These are phyloP conservation scores for Bellardia pandia DNA, from an alignment of 2,888 invertebrate species.

Conservation along the genomic window DNA sequence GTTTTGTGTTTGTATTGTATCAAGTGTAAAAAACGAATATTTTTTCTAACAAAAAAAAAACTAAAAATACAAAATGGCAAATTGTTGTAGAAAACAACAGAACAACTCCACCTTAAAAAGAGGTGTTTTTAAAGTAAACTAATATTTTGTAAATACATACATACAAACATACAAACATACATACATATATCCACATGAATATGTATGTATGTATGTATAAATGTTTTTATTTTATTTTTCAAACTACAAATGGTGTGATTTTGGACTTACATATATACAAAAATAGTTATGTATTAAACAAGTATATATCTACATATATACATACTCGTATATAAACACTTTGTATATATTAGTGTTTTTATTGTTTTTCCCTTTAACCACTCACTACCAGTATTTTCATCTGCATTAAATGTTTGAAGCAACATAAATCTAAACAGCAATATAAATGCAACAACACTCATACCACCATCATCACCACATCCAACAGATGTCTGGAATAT, in stretches of 20 bases:
- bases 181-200: too few species aligned
- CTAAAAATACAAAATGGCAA: slow-evolving; percentile 34
- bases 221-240: not conserved
- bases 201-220: not conserved
- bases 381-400: not conserved
- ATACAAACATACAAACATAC: not conserved
- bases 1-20: not conserved
- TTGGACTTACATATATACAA: not conserved
- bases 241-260: slow-evolving; percentile 44
- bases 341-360: not conserved
- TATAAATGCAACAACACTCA: slow-evolving; percentile 17
- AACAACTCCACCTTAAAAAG: slow-evolving; percentile 42
- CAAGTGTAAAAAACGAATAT: not conserved
- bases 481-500: not conserved
- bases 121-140: slow-evolving; percentile 39
- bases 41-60: slow-evolving; percentile 27
- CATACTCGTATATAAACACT: not conserved
- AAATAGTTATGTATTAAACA: not conserved
- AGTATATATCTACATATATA: not conserved
- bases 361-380: not conserved
- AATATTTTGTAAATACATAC: slow-evolving; percentile 41
- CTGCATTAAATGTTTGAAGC: slow-evolving; percentile 20
- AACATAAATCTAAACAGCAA: slow-evolving; percentile 43
- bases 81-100: slow-evolving; percentile 27
- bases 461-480: not conserved